A percentile compares a stretch with the other conserved stretches of the same genome.
phyloP scores from a whole-genome alignment of 2,797 vertebrate genomes.

The Uromys caudimaculatus region DNA sequence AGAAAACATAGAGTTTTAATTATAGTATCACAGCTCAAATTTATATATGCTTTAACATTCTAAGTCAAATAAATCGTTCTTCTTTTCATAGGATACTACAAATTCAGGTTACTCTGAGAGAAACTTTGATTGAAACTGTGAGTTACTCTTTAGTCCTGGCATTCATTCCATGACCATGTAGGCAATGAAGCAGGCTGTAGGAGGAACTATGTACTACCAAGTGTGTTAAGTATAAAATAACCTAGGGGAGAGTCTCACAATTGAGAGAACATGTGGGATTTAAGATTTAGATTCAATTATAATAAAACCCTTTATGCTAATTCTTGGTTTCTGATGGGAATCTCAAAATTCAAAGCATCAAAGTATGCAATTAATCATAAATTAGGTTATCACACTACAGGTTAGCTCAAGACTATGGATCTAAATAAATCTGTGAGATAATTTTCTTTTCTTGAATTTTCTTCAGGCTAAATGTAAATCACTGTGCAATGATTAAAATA shows the following conservation, averaged over 20 bases:
- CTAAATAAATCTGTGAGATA: background rate
- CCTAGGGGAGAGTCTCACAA: background rate
- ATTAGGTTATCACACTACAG: background rate
- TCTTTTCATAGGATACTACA: background rate
- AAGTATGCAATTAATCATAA: background rate
- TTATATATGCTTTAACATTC: background rate
- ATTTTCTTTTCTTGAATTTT: constrained; percentile 26
- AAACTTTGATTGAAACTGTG: background rate
- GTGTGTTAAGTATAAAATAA: background rate
- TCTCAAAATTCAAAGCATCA: constrained; percentile 39
- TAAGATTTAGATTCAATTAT: constrained; percentile 47
- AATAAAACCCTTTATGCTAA: background rate
- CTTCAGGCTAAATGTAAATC: background rate
- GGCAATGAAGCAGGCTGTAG: background rate
- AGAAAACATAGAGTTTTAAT: background rate
- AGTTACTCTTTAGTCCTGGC: background rate
- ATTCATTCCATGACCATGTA: background rate
- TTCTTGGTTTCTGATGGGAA: constrained; percentile 27
- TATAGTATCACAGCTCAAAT: background rate
- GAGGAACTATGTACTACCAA: background rate
- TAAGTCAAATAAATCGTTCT: background rate
- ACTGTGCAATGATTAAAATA: constrained; percentile 41
- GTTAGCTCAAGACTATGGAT: background rate
- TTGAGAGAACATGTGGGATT: constrained; percentile 35
- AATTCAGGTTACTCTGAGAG: background rate